Evolutionary conservation across 2,888 invertebrate species (phyloP), one percentile per base, ranked within the genome.

Genomic region (Nomada flava): DNA sequence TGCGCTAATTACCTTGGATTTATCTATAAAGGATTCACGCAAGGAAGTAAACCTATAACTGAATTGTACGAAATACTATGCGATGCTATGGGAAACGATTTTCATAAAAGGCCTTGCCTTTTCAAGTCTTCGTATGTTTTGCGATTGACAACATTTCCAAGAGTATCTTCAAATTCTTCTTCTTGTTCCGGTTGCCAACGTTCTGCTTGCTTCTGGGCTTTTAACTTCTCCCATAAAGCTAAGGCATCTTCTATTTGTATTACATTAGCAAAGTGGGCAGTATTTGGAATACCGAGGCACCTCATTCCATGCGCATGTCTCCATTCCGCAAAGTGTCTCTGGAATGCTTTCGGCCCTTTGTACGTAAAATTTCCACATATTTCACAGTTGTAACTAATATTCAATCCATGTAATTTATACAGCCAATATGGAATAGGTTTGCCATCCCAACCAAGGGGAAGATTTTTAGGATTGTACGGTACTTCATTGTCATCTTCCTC

Each of bases 211-310:
- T 99, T 99, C 91, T 98, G 98, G 11, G 97, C 96, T 93, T 99
- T 99, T 20, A 99, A 95, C 94, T 99, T 99, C 92, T 99, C 98
- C 99, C 99, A 99, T 83, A 99, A 94, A 55, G 98, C 98, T 67
- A 99, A 95, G 0, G 99, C 99, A 94, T 99, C 99, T 94, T 99
- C 99, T 89, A 99, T 99, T 93, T 98, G 98, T 0, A 99, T 99
- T 53, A 99, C 99, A 94, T 99, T 99, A 0, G 99, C 99, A 94
- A 99, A 99, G 95, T 99, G 99, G 0, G 99, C 99, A 0, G 99
- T 99, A 94, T 99, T 99, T 0, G 99, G 99, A 89, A 99, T 99
- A 9, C 99, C 99, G 20, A 99, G 95, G 93, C 99, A 99, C 29
- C 99, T 95, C 99, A 99, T 99, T 52, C 99, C 99, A 93, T 97